Evolutionary conservation across 2,888 invertebrate genomes (phyloP).

Genomic region (Palloptera scutellata): DNA sequence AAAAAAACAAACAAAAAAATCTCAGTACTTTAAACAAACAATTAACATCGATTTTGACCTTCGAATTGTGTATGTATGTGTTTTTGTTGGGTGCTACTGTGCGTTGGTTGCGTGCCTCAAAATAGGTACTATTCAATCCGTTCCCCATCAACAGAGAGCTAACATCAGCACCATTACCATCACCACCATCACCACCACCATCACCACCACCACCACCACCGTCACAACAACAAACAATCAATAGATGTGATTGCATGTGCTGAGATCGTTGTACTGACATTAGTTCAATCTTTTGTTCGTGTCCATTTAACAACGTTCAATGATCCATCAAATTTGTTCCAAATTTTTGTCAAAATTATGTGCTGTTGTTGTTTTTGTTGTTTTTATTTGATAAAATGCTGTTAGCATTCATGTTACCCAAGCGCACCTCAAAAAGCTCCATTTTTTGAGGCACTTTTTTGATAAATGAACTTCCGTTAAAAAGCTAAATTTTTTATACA

Average conservation of each 20-base stretch:
- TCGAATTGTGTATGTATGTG: too few relatives aligned
- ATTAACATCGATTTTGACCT: too few relatives aligned
- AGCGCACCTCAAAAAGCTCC: too few relatives aligned
- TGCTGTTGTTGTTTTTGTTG: slow-evolving; percentile 1
- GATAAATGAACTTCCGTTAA: too few relatives aligned
- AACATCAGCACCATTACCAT: too few relatives aligned
- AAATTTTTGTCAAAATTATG: slow-evolving; percentile 33
- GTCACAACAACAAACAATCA: neutral
- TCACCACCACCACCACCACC: neutral
- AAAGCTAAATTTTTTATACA: neutral
- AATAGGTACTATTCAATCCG: neutral
- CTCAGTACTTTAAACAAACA: too few relatives aligned
- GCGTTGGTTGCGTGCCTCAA: too few relatives aligned
- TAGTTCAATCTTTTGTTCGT: neutral
- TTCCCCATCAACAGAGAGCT: slow-evolving; percentile 10
- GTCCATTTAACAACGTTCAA: slow-evolving; percentile 26
- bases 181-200: neutral
- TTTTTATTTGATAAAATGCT: too few relatives aligned
- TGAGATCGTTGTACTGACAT: neutral
- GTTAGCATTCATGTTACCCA: too few relatives aligned
- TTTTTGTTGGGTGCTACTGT: too few relatives aligned
- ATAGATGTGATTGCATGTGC: neutral
- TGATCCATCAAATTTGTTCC: slow-evolving; percentile 38
- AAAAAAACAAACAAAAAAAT: too few relatives aligned
- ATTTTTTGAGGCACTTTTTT: too few relatives aligned